Percentiles rank a stretch among this genome's conserved stretches.
These are phyloP conservation scores for Python bivittatus DNA, from an alignment of 2,113 vertebrate species.

Conservation along the genomic window DNA sequence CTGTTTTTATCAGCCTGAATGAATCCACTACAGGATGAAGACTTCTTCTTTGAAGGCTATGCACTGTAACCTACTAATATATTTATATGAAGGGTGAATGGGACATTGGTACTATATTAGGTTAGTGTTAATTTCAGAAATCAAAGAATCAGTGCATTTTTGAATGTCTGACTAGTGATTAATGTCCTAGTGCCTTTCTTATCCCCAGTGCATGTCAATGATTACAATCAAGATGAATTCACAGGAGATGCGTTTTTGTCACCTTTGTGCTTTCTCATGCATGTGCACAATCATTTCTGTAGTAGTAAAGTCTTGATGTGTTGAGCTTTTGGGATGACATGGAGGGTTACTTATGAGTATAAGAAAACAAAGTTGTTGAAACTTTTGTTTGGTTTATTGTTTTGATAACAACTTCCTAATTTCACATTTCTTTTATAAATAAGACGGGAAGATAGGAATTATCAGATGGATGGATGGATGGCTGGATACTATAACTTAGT, in stretches of 20 bases:
- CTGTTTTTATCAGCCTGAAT: no score
- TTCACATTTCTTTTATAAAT: no score
- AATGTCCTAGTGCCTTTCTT: background rate
- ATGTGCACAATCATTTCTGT: no score
- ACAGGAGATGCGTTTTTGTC: background rate
- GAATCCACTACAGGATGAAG: no score
- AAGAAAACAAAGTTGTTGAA: background rate
- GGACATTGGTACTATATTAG: constrained; percentile 11
- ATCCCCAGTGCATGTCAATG: background rate
- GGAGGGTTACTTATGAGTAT: background rate
- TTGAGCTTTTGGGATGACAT: background rate
- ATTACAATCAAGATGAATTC: background rate
- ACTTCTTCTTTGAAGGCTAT: no score
- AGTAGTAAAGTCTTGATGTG: background rate
- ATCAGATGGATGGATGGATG: no score
- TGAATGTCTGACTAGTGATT: background rate
- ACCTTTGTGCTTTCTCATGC: background rate
- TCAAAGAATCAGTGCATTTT: constrained; percentile 15
- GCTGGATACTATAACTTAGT: no score
- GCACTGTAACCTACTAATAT: constrained; percentile 43
- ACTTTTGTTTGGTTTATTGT: no score
- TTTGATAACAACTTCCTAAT: no score
- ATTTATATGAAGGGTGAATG: constrained; percentile 34
- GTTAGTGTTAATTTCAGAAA: constrained; percentile 43
- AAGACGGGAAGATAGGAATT: no score